A percentile compares a stretch with the other conserved stretches of the same genome.
Conservation (phyloP, 2,888 invertebrate genomes). For the Noctua janthe region DNA sequence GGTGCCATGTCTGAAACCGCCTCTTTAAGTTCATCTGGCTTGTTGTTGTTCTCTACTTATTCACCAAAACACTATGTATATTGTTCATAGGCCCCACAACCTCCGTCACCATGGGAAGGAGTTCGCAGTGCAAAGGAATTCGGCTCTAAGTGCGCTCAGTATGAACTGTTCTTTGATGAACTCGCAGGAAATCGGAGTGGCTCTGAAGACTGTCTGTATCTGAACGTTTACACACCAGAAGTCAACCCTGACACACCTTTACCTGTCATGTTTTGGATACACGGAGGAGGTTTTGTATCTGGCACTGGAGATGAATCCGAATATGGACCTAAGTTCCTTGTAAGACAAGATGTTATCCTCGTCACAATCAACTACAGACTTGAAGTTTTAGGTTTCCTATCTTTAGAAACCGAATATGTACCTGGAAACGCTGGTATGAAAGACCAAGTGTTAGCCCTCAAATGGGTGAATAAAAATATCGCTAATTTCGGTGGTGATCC, state of each 20-base stretch:
- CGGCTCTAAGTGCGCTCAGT: slow-evolving; percentile 74
- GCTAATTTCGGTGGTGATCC: slow-evolving; percentile 74
- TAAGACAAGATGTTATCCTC: slow-evolving; percentile 74
- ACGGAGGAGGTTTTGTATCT: slow-evolving; percentile 74
- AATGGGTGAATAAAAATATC: slow-evolving; percentile 76
- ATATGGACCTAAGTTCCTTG: slow-evolving; percentile 77
- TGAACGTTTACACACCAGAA: slow-evolving; percentile 80
- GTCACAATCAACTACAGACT: slow-evolving; percentile 81
- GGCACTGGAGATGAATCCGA: slow-evolving; percentile 76
- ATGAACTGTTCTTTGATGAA: slow-evolving; percentile 49
- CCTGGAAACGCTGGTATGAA: slow-evolving; percentile 81
- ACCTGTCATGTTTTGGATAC: slow-evolving; percentile 81
- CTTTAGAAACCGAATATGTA: slow-evolving; percentile 75
- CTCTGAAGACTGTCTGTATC: slow-evolving; percentile 79
- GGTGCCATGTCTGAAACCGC: background rate
- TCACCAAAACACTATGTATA: background rate
- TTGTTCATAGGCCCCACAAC: slow-evolving; percentile 68
- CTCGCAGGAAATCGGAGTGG: slow-evolving; percentile 66
- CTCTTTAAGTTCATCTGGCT: background rate
- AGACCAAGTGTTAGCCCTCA: slow-evolving; percentile 78
- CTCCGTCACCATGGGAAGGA: slow-evolving; percentile 75
- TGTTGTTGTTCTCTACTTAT: background rate
- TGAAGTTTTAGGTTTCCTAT: slow-evolving; percentile 77
- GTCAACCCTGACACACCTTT: slow-evolving; percentile 63
- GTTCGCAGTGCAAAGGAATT: slow-evolving; percentile 75